A percentile compares a stretch with the other conserved stretches of the same genome.
Conservation (phyloP, 1,140 invertebrate genomes). For the Tetragonula clypearis region DNA sequence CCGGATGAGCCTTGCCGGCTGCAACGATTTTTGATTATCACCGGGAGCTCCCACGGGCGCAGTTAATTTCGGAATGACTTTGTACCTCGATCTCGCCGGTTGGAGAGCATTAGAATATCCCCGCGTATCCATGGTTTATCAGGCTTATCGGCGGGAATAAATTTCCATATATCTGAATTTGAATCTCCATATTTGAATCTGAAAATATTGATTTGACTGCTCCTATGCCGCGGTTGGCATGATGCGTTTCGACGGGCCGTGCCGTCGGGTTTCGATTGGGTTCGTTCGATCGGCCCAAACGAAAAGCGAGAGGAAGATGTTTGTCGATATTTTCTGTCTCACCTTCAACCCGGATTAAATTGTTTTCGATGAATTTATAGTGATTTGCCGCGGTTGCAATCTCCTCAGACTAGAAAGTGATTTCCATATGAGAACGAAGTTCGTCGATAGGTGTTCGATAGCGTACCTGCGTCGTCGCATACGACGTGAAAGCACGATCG, state of each 20-base stretch:
- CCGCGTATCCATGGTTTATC: slow-evolving; percentile 71
- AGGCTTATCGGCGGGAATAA: slow-evolving; percentile 72
- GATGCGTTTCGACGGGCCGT: slow-evolving; percentile 47
- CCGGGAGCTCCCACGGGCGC: slow-evolving; percentile 34
- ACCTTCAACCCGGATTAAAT: slow-evolving; percentile 53
- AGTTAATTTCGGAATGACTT: slow-evolving; percentile 66
- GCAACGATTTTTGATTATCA: slow-evolving; percentile 49
- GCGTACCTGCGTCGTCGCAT: neutral
- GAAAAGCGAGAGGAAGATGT: slow-evolving; percentile 50
- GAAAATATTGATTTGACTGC: slow-evolving; percentile 70
- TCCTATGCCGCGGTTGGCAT: slow-evolving; percentile 35
- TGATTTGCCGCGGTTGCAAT: slow-evolving; percentile 48
- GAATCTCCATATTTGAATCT: slow-evolving; percentile 73
- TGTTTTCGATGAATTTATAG: slow-evolving; percentile 66
- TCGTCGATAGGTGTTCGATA: slow-evolving; percentile 6
- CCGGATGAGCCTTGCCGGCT: neutral
- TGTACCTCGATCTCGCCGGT: slow-evolving; percentile 58
- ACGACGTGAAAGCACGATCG: slow-evolving; percentile 7
- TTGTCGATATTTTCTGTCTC: slow-evolving; percentile 59
- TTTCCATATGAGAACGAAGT: slow-evolving; percentile 36
- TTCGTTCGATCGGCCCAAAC: slow-evolving; percentile 20
- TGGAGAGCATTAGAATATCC: slow-evolving; percentile 67
- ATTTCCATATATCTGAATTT: slow-evolving; percentile 74
- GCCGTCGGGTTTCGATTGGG: slow-evolving; percentile 25
- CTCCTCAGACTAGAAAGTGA: slow-evolving; percentile 32